These are phyloP conservation scores for Dryomyza anilis DNA, from an alignment of 2,888 invertebrate genomes.

Conservation along the genomic window DNA sequence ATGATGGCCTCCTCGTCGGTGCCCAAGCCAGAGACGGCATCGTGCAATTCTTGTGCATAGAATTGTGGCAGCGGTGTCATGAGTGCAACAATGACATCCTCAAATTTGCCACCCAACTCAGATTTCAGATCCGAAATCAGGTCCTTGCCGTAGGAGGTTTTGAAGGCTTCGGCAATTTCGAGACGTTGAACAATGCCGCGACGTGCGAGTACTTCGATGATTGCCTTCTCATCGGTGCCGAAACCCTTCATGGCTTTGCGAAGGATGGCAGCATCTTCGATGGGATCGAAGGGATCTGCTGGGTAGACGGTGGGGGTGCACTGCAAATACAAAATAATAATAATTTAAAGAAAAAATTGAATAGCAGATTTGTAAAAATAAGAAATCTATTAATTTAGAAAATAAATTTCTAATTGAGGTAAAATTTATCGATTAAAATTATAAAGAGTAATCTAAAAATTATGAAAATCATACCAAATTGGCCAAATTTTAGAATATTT, in stretches of 20 bases:
- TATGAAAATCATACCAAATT: too few species aligned
- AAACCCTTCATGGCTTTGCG: constrained; percentile 93
- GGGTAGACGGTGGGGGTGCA: constrained; percentile 89
- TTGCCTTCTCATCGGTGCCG: constrained; percentile 89
- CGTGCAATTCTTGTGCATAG: constrained; percentile 87
- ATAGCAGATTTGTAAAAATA: too few species aligned
- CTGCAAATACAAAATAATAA: too few species aligned
- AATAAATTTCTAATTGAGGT: too few species aligned
- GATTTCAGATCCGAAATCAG: constrained; percentile 83
- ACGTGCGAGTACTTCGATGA: constrained; percentile 86
- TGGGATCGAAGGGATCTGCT: constrained; percentile 84
- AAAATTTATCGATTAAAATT: too few species aligned
- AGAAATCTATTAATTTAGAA: too few species aligned
- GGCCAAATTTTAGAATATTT: too few species aligned
- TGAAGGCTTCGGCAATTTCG: constrained; percentile 88
- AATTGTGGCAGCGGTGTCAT: constrained; percentile 90
- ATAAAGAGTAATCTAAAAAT: too few species aligned
- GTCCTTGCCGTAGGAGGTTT: constrained; percentile 90
- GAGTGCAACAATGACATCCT: constrained; percentile 86
- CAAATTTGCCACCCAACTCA: constrained; percentile 87
- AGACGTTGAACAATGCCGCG: constrained; percentile 89
- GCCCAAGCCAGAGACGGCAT: constrained; percentile 84
- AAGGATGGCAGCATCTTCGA: constrained; percentile 81
- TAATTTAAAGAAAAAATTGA: too few species aligned
- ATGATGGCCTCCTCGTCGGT: constrained; percentile 91